phyloP scores from a whole-genome alignment of 2,797 vertebrate genomes.

The Tarsius wallacei region DNA sequence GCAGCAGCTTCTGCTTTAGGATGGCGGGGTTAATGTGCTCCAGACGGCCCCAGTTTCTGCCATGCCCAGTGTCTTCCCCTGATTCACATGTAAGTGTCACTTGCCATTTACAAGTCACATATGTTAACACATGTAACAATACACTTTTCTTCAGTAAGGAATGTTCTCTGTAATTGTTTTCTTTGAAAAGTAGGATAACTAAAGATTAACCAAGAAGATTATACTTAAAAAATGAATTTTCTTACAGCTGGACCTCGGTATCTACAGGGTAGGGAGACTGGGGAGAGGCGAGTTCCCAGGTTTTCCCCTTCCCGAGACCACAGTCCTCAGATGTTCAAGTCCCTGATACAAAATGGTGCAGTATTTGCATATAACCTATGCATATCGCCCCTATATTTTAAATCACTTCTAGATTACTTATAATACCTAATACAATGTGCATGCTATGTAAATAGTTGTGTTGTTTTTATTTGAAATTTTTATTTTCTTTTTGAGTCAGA shows the following conservation, averaged over 20 bases:
- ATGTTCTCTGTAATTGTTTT: slow-evolving; percentile 28
- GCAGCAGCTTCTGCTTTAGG: not conserved
- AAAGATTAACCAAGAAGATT: slow-evolving; percentile 30
- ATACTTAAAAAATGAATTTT: not conserved
- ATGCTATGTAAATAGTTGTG: not conserved
- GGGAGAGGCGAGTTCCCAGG: too few relatives aligned
- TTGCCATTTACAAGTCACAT: not conserved
- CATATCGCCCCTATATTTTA: not conserved
- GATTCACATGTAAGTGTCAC: not conserved
- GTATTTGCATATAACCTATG: not conserved
- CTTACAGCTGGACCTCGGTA: not conserved
- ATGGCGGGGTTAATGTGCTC: not conserved
- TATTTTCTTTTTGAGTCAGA: too few relatives aligned
- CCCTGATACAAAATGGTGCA: not conserved
- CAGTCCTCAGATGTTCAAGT: not conserved
- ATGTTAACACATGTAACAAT: not conserved
- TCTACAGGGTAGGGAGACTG: not conserved
- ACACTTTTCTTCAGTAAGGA: not conserved
- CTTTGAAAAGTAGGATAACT: slow-evolving; percentile 11
- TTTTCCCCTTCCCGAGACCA: not conserved
- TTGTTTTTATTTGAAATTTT: not conserved
- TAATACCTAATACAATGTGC: not conserved
- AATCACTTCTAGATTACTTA: not conserved
- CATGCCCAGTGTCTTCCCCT: not conserved
- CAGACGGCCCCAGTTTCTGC: not conserved